phyloP scores from a whole-genome alignment of 2,888 invertebrate genomes.

The Dicyrtoma fusca region DNA sequence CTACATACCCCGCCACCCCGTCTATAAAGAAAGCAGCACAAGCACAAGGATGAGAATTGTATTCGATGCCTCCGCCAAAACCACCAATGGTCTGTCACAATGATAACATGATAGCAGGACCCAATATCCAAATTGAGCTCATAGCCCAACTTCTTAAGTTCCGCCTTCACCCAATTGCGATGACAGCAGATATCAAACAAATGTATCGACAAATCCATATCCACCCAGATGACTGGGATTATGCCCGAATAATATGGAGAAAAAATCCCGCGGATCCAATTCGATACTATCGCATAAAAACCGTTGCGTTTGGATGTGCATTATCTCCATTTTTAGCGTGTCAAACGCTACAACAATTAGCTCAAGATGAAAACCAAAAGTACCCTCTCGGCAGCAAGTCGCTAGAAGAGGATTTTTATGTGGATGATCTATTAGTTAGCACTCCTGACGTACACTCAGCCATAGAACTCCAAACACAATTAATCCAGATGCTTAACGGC shows the following conservation, averaged over 20 bases:
- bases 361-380: constrained; percentile 46
- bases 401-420: constrained; percentile 55
- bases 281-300: constrained; percentile 47
- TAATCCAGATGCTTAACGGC: constrained; percentile 24
- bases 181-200: constrained; percentile 57
- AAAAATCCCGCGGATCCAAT: constrained; percentile 45
- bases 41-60: constrained; percentile 54
- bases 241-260: constrained; percentile 59
- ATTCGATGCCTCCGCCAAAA: constrained; percentile 57
- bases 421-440: constrained; percentile 57
- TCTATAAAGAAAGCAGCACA: constrained; percentile 47
- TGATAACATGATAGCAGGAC: constrained; percentile 55
- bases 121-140: constrained; percentile 55
- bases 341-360: constrained; percentile 55
- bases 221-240: constrained; percentile 51
- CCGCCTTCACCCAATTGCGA: constrained; percentile 50
- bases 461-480: constrained; percentile 28
- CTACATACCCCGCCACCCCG: constrained; percentile 58
- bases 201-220: constrained; percentile 57
- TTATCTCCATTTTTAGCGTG: constrained; percentile 57
- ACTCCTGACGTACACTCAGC: constrained; percentile 47
- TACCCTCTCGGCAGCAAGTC: constrained; percentile 19
- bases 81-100: constrained; percentile 56
- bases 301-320: constrained; percentile 58
- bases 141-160: constrained; percentile 55